These are phyloP conservation scores for Rapana venosa DNA, from an alignment of 2,888 invertebrate species.

Conservation along the genomic window DNA sequence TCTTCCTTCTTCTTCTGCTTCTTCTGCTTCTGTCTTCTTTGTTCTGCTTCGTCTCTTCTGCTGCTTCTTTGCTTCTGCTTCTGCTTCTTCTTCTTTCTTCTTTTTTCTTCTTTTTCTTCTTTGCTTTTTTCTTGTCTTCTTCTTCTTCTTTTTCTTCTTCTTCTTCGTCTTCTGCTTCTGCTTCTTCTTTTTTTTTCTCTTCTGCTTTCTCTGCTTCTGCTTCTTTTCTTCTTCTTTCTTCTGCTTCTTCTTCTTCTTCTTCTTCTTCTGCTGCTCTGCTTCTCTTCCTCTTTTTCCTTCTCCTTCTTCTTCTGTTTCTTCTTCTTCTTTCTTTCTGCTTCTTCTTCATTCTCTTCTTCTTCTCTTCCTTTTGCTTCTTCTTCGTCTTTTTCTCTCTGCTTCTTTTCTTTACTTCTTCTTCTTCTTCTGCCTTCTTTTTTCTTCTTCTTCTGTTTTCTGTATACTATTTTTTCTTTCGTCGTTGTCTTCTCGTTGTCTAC, in stretches of 20 bases:
- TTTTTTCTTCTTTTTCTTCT: neutral
- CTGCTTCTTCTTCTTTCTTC: neutral
- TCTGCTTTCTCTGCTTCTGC: neutral
- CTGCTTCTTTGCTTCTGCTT: neutral
- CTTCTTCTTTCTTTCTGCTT: neutral
- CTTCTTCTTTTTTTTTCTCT: too few relatives aligned
- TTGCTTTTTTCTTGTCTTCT: neutral
- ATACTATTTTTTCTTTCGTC: neutral
- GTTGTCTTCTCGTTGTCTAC: neutral
- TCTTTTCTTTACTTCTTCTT: neutral
- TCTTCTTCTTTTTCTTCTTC: too few relatives aligned
- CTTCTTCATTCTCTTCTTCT: neutral
- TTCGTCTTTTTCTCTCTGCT: neutral
- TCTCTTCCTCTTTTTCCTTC: neutral
- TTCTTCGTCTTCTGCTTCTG: too few relatives aligned
- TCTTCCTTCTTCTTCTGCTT: neutral
- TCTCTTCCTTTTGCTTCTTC: neutral
- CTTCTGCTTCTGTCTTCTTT: neutral
- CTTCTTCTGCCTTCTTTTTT: too few relatives aligned
- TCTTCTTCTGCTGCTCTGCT: neutral
- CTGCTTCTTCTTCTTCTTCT: neutral
- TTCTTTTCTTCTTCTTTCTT: neutral
- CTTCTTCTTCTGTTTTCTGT: too few relatives aligned
- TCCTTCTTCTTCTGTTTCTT: neutral
- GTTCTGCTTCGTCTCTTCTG: neutral